phyloP scores from a whole-genome alignment of 2,797 vertebrate species.

The Xenops minutus region DNA sequence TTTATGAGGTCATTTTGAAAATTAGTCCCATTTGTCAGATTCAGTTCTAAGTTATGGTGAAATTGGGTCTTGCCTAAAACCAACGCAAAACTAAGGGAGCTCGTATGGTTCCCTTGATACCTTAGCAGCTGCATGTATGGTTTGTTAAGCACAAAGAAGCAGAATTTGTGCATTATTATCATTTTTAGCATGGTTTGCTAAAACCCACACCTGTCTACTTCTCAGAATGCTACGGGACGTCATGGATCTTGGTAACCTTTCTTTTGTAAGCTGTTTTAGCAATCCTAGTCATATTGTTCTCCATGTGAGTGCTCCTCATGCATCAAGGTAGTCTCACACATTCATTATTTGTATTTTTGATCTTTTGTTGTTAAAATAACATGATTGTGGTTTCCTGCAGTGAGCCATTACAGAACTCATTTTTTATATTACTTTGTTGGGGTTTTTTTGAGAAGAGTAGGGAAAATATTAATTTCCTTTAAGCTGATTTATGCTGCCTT shows the following conservation, averaged over 20 bases:
- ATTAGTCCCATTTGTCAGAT: background rate
- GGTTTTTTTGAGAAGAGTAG: background rate
- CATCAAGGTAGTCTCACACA: background rate
- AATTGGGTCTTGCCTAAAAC: background rate
- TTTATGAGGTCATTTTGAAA: background rate
- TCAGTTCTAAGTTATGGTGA: background rate
- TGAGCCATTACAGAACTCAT: background rate
- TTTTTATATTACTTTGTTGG: background rate
- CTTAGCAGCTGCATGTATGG: background rate
- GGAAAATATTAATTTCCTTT: background rate
- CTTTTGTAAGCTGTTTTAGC: background rate
- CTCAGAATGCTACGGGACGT: accelerated
- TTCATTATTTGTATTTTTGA: background rate
- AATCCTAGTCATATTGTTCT: background rate
- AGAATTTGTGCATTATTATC: background rate
- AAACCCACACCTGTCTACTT: background rate
- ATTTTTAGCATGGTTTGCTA: background rate
- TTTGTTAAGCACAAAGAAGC: background rate
- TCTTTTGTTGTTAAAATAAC: background rate
- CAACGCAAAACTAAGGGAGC: background rate
- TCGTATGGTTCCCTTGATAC: background rate
- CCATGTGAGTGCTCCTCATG: background rate
- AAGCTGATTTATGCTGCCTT: background rate
- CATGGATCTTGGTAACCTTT: background rate
- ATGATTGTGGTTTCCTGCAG: background rate